These are phyloP conservation scores for Heterodera schachtii DNA, from an alignment of 1,140 invertebrate species.

Conservation along the genomic window DNA sequence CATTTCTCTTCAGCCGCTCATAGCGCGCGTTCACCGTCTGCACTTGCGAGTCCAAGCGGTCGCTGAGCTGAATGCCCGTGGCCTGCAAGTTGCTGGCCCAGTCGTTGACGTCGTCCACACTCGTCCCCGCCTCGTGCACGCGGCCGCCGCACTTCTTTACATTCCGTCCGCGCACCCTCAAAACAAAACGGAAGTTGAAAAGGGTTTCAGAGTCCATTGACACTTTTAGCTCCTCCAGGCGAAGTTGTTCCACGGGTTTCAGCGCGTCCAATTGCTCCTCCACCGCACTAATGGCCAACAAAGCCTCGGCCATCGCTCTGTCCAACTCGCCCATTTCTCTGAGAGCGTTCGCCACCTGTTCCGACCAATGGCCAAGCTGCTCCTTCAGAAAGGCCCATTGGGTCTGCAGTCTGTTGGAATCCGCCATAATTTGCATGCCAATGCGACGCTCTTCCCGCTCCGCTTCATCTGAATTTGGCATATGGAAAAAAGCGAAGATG, in stretches of 20 bases:
- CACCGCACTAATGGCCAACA: conserved; percentile 52
- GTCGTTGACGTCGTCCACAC: conserved; percentile 63
- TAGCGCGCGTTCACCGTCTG: conserved; percentile 55
- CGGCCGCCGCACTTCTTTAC: conserved; percentile 33
- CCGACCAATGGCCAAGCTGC: conserved; percentile 47
- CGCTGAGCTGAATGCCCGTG: conserved; percentile 50
- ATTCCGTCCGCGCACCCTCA: conserved; percentile 46
- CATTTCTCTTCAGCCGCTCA: conserved; percentile 50
- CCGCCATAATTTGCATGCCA: conserved; percentile 60
- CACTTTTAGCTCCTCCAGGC: conserved; percentile 57
- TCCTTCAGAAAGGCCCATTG: conserved; percentile 54
- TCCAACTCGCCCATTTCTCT: conserved; percentile 61
- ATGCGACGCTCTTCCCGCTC: conserved; percentile 59
- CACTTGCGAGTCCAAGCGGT: conserved; percentile 48
- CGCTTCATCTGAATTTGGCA: conserved; percentile 43
- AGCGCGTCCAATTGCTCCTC: conserved; percentile 55
- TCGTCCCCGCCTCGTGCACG: conserved; percentile 52
- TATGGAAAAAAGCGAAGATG: conserved; percentile 8
- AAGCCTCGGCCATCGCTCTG: conserved; percentile 55
- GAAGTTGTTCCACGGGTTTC: conserved; percentile 57
- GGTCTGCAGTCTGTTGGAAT: conserved; percentile 55
- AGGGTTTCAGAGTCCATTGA: background rate
- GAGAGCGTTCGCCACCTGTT: conserved; percentile 49
- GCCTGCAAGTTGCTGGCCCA: conserved; percentile 56
- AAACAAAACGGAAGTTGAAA: conserved; percentile 8